phyloP scores from a whole-genome alignment of 2,113 vertebrate species.

The Gobius niger region DNA sequence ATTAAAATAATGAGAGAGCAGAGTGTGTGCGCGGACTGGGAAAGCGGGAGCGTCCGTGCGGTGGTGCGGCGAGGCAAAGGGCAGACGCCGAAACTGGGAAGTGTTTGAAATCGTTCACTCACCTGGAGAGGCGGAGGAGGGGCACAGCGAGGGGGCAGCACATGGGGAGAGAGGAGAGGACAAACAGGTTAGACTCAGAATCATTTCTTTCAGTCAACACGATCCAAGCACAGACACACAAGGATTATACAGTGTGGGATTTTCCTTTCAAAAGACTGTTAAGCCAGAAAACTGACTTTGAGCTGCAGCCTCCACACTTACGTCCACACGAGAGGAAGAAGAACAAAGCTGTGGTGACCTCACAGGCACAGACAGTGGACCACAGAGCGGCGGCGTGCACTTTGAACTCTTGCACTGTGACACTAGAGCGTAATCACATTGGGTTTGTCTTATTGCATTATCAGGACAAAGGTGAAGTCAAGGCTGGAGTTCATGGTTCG shows the following conservation, averaged over 20 bases:
- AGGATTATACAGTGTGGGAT: no score
- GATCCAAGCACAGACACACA: no score
- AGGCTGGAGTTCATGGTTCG: not conserved
- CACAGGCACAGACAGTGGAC: no score
- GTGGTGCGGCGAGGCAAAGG: conserved; percentile 9
- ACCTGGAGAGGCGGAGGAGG: conserved; percentile 42
- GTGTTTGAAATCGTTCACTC: conserved; percentile 36
- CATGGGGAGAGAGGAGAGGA: conserved; percentile 44
- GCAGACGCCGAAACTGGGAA: conserved; percentile 41
- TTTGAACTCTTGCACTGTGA: not conserved
- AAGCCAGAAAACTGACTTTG: no score
- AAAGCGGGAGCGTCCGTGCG: conserved; percentile 38
- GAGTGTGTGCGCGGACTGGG: conserved; percentile 50
- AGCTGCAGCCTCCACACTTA: no score
- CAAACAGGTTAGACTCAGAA: not conserved
- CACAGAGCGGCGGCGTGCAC: not conserved
- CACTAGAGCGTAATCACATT: not conserved
- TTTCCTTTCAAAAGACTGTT: no score
- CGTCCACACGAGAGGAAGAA: no score
- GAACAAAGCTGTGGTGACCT: no score
- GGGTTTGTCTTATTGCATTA: not conserved
- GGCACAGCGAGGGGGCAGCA: conserved; percentile 1
- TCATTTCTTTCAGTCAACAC: no score
- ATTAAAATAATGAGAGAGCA: conserved; percentile 88
- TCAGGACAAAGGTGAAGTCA: not conserved